Evolutionary conservation across 2,797 vertebrate species (phyloP).

Genomic region (Liasis olivaceus): DNA sequence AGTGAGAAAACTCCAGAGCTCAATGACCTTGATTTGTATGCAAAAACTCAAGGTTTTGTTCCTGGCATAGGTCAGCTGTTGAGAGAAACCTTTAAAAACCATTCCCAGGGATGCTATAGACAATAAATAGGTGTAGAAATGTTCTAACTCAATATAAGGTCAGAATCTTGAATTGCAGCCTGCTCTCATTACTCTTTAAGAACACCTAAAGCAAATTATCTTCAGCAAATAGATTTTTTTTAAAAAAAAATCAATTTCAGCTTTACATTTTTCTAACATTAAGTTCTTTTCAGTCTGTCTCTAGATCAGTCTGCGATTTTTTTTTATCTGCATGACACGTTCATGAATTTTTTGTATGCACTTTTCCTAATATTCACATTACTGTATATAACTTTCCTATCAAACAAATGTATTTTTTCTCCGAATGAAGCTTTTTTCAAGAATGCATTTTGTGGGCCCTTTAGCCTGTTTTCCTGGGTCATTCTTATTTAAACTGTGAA

Average conservation of each 20-base stretch:
- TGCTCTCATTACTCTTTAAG: not conserved
- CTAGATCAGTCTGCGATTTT: not conserved
- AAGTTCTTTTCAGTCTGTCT: not conserved
- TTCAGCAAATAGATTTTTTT: not conserved
- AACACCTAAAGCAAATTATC: not conserved
- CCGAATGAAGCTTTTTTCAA: not conserved
- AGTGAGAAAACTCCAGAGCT: not conserved
- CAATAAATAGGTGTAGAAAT: not conserved
- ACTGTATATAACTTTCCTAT: not conserved
- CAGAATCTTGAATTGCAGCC: not conserved
- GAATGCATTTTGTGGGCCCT: not conserved
- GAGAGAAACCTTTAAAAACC: not conserved
- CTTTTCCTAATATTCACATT: not conserved
- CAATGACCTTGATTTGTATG: not conserved
- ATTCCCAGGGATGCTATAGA: not conserved
- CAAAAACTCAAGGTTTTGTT: not conserved
- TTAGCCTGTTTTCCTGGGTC: not conserved
- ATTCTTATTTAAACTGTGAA: not conserved
- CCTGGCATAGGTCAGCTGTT: not conserved
- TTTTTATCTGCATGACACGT: not conserved
- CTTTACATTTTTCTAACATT: not conserved
- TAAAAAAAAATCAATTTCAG: not conserved
- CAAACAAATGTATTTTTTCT: not conserved
- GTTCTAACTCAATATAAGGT: not conserved
- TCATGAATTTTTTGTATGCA: not conserved